phyloP scores from a whole-genome alignment of 2,797 vertebrate species.

The Glossophaga mutica region DNA sequence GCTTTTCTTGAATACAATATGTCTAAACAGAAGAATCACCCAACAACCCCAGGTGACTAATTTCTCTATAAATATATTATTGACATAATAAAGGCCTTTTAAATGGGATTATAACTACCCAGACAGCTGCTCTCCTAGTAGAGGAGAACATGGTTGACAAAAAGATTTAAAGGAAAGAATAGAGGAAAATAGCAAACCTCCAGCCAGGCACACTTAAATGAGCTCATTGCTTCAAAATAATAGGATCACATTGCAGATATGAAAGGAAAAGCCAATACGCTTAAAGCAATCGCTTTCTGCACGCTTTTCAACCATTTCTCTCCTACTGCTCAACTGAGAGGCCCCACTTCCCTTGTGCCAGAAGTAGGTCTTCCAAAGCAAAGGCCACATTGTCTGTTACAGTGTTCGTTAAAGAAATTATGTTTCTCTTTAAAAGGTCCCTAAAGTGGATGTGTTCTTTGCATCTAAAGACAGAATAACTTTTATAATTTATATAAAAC shows the following conservation, averaged over 20 bases:
- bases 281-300: constrained; percentile 79
- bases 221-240: constrained; percentile 79
- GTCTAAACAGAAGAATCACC: constrained; percentile 77
- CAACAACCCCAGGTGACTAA: constrained; percentile 82
- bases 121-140: constrained; percentile 83
- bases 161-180: constrained; percentile 83
- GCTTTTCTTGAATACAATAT: constrained; percentile 74
- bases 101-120: constrained; percentile 86
- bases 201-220: constrained; percentile 78
- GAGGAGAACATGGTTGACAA: constrained; percentile 83
- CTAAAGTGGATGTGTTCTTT: constrained; percentile 31
- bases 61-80: constrained; percentile 86
- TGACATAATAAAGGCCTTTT: constrained; percentile 83
- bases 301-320: constrained; percentile 64
- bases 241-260: constrained; percentile 75
- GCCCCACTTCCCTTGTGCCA: constrained; percentile 24
- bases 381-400: constrained; percentile 33
- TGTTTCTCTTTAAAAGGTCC: constrained; percentile 52
- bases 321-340: constrained; percentile 45
- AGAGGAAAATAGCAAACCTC: constrained; percentile 77
- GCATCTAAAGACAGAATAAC: not conserved
- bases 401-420: constrained; percentile 53
- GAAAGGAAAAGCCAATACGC: constrained; percentile 79
- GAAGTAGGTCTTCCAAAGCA: constrained; percentile 44
- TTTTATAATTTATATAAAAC: constrained; percentile 39